Percentiles rank a stretch among this genome's conserved stretches.
phyloP scores from a whole-genome alignment of 2,113 vertebrate species.

The Odontesthes bonariensis region DNA sequence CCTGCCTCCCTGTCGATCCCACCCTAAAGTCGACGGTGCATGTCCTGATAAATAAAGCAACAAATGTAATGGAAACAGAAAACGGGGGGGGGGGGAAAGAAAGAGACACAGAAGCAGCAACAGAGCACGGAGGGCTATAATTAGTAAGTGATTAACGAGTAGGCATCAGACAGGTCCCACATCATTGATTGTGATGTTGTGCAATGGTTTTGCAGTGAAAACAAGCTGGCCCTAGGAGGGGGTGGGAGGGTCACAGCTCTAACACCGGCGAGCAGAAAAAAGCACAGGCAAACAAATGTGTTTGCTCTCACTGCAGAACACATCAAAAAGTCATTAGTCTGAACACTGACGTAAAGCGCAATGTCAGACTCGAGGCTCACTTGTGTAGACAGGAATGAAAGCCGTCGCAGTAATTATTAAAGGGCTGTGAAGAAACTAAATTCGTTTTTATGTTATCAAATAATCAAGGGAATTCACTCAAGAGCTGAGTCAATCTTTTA shows the following conservation, averaged over 20 bases:
- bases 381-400: neutral
- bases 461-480: neutral
- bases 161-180: conserved; percentile 71
- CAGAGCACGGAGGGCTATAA: conserved; percentile 68
- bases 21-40: conserved; percentile 46
- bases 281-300: conserved; percentile 16
- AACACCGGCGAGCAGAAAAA: conserved; percentile 10
- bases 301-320: conserved; percentile 26
- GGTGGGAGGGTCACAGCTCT: conserved; percentile 49
- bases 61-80: conserved; percentile 63
- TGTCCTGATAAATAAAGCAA: conserved; percentile 75
- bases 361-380: conserved; percentile 5
- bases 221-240: conserved; percentile 56
- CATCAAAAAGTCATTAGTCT: conserved; percentile 48
- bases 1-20: conserved; percentile 59
- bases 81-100: conserved; percentile 21
- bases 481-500: too few species aligned
- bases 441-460: neutral
- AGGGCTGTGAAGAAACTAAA: neutral
- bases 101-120: conserved; percentile 20
- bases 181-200: conserved; percentile 78
- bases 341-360: conserved; percentile 34
- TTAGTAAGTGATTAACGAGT: conserved; percentile 84
- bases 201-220: conserved; percentile 59
- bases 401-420: neutral